Conservation (phyloP, 2,113 vertebrate species). For the Pedetes capensis region DNA sequence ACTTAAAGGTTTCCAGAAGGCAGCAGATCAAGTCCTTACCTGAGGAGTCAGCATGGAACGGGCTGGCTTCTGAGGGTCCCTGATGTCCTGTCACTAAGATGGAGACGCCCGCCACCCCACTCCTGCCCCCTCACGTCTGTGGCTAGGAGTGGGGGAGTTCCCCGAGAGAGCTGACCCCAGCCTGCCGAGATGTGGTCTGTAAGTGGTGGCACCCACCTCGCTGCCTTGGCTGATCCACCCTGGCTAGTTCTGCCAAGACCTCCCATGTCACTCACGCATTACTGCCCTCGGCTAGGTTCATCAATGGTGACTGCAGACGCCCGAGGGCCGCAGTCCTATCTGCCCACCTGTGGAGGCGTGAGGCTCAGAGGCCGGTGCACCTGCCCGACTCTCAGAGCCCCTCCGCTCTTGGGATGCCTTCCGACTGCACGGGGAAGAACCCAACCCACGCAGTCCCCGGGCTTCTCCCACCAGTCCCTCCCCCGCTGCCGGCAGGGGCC, state of each 20-base stretch:
- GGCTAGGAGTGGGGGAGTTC: neutral
- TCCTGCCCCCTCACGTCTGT: neutral
- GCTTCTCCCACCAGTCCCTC: no score
- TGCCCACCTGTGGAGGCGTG: no score
- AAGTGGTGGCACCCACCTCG: neutral
- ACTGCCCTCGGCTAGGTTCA: neutral
- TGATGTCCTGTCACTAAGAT: neutral
- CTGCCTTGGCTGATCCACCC: neutral
- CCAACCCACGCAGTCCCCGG: accelerated
- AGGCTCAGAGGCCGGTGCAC: neutral
- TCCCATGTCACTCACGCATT: neutral
- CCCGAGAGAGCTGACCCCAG: neutral
- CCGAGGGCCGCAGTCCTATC: neutral
- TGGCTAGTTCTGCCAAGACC: neutral
- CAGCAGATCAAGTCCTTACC: neutral
- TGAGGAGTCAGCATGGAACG: neutral
- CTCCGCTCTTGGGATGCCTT: neutral
- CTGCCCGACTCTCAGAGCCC: neutral
- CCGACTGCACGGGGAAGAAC: neutral
- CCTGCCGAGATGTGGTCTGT: neutral
- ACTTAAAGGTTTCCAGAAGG: neutral
- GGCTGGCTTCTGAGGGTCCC: neutral
- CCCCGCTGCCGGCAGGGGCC: neutral
- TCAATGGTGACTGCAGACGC: neutral
- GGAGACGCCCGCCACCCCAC: accelerated